These are phyloP conservation scores for Sialis fuliginosa DNA, from an alignment of 2,888 invertebrate species.

Conservation along the genomic window DNA sequence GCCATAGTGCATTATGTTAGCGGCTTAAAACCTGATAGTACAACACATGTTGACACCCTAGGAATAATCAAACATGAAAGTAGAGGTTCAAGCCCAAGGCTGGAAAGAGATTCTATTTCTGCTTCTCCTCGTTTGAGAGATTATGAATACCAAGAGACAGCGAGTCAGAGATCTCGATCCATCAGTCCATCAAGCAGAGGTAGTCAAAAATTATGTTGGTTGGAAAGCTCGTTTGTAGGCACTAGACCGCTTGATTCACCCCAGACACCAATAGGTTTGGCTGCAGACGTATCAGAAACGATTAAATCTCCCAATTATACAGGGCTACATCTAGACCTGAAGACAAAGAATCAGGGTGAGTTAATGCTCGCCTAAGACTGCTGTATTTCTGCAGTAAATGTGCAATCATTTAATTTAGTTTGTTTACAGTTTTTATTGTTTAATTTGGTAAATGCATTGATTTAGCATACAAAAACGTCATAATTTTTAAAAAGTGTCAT, in stretches of 20 bases:
- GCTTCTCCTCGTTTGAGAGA: constrained; percentile 13
- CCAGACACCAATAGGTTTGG: constrained; percentile 49
- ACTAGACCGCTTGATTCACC: constrained; percentile 73
- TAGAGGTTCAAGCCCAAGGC: constrained; percentile 7
- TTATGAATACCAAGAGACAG: constrained; percentile 18
- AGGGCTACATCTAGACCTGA: constrained; percentile 4
- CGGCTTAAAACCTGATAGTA: constrained; percentile 38
- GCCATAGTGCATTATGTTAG: constrained; percentile 84
- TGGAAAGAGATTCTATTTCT: constrained; percentile 12
- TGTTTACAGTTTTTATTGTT: too few species aligned
- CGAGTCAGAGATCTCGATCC: constrained; percentile 18
- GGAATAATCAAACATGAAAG: constrained; percentile 2
- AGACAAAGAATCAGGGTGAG: constrained; percentile 22
- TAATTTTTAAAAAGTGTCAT: too few species aligned
- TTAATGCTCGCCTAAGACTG: constrained; percentile 21
- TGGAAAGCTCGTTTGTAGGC: constrained; percentile 83
- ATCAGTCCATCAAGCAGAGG: constrained; percentile 34
- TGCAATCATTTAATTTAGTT: not conserved
- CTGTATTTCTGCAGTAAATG: not conserved
- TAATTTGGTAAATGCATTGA: too few species aligned
- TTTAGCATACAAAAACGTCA: too few species aligned
- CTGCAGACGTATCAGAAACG: constrained; percentile 21
- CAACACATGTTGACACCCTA: not conserved
- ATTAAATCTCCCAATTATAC: constrained; percentile 7
- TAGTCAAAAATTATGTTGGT: constrained; percentile 66